phyloP scores from a whole-genome alignment of 2,888 invertebrate genomes.

The Charanyca ferruginea region DNA sequence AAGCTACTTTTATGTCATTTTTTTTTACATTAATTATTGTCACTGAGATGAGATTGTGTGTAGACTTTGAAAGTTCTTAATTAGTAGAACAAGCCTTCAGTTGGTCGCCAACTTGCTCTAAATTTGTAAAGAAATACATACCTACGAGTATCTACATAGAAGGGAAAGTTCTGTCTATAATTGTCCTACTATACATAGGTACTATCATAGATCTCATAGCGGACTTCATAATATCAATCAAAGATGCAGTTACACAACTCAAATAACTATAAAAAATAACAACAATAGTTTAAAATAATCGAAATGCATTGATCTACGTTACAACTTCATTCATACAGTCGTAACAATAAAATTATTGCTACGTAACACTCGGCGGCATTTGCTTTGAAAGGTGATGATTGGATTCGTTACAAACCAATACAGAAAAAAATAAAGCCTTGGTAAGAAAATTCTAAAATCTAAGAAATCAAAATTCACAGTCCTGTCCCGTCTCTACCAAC shows the following conservation, averaged over 20 bases:
- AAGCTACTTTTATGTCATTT: no score
- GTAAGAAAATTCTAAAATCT: no score
- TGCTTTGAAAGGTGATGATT: slow-evolving; percentile 27
- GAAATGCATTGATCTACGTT: slow-evolving; percentile 49
- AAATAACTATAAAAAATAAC: slow-evolving; percentile 35
- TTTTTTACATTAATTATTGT: no score
- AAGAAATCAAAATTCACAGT: not conserved
- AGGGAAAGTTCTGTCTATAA: slow-evolving; percentile 25
- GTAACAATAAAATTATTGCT: slow-evolving; percentile 21
- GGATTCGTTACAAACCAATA: not conserved
- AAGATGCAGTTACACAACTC: slow-evolving; percentile 35
- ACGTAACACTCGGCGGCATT: slow-evolving; percentile 13
- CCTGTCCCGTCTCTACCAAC: no score
- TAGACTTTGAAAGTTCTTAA: no score
- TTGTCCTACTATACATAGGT: slow-evolving; percentile 4
- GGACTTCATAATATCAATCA: slow-evolving; percentile 34
- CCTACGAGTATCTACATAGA: no score
- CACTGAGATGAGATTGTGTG: no score
- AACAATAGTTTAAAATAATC: slow-evolving; percentile 41
- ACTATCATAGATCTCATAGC: not conserved
- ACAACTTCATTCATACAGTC: slow-evolving; percentile 36
- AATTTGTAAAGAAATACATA: not conserved
- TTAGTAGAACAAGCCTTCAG: no score
- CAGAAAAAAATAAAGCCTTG: not conserved
- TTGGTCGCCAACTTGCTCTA: not conserved